phyloP scores from a whole-genome alignment of 2,888 invertebrate genomes.

The Drosophila melanosoma region DNA sequence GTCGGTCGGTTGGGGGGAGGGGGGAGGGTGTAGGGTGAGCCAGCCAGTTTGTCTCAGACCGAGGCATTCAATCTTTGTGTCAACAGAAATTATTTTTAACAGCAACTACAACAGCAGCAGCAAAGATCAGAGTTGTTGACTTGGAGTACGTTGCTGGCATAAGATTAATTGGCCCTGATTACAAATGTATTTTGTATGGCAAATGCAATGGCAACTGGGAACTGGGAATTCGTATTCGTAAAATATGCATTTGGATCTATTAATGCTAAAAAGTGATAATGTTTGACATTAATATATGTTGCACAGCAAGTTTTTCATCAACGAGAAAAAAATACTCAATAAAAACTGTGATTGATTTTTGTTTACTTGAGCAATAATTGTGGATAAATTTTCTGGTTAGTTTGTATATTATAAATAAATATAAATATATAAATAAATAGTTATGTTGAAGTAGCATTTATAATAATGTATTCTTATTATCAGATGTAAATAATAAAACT shows the following conservation, averaged over 20 bases:
- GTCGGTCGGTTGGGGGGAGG: not conserved
- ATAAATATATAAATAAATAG: not conserved
- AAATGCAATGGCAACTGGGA: constrained; percentile 48
- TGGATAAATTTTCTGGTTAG: not conserved
- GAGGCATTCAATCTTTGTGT: constrained; percentile 78
- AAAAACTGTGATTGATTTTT: not conserved
- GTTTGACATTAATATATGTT: constrained; percentile 57
- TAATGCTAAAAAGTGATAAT: constrained; percentile 75
- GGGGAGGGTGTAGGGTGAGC: not conserved
- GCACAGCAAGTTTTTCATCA: constrained; percentile 1
- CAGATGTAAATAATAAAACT: not conserved
- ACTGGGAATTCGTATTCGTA: constrained; percentile 57
- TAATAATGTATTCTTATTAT: not conserved
- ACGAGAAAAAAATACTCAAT: not conserved
- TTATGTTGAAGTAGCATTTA: not conserved
- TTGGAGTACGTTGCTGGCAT: constrained; percentile 37
- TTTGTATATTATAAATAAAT: not conserved
- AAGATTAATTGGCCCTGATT: constrained; percentile 77
- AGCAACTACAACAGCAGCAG: constrained; percentile 62
- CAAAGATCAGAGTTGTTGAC: constrained; percentile 30
- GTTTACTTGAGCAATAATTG: not conserved
- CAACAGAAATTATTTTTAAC: constrained; percentile 81
- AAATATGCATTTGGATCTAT: constrained; percentile 79
- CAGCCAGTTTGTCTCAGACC: constrained; percentile 17
- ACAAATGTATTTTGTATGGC: constrained; percentile 69